Evolutionary conservation across 1,140 invertebrate species (phyloP), one percentile per base, ranked within the genome.

Genomic region (Pteromalus puparum): DNA sequence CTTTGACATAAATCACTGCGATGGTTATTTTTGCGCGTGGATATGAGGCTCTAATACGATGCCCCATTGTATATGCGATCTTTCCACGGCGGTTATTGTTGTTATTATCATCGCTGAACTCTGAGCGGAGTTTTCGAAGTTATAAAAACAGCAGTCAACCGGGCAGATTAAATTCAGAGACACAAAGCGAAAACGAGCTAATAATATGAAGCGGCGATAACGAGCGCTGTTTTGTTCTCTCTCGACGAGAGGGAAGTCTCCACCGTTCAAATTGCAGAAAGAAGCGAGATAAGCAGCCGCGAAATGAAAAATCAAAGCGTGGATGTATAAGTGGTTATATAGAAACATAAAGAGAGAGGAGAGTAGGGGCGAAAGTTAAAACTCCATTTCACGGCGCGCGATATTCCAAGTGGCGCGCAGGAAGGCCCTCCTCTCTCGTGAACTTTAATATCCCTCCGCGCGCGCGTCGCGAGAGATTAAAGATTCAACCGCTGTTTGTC

Each of bases 401-500:
- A 87, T 87, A 87, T 88, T 89, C 87, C 85, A 88, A 90, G 88
- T 89, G 87, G 81, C 67, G 26, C 12, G 10, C 30, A 34, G 15
- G 34, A 34, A 74, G 30, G 34, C 88, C 87, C 86, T 87, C 89
- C 88, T 87, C 86, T 87, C 89, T 90, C 87, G 88, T 89, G 89
- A 90, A 90, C 87, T 88, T 90, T 89, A 90, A 90, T 89, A 90
- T 90, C 89, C 88, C 87, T 42, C 38, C 10, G 38, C 38, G 1
- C 9, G 38, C 87, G 85, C 88, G 86, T 88, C 77, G 85, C 88
- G 75, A 90, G 89, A 90, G 89, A 90, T 90, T 90, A 90, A 90
- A 90, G 89, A 90, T 90, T 90, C 89, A 90, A 89, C 88, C 89
- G 83, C 88, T 88, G 87, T 89, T 90, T 90, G 89, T 90, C 88